These are phyloP conservation scores for Megathymus violae DNA, from an alignment of 1,140 invertebrate genomes.

Conservation along the genomic window DNA sequence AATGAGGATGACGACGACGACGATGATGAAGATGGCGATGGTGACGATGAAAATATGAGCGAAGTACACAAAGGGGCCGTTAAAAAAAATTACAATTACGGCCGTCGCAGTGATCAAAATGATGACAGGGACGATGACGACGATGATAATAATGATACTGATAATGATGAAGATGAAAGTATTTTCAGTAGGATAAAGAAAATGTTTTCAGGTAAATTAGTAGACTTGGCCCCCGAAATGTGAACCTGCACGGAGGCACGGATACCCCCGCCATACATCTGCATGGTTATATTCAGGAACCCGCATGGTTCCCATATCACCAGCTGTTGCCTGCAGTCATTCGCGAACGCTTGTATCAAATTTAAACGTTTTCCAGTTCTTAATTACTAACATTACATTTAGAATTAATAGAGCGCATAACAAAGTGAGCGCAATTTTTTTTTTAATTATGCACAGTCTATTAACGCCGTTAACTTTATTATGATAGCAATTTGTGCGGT, in stretches of 20 bases:
- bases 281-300: slow-evolving; percentile 75
- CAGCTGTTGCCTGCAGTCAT: slow-evolving; percentile 83
- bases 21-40: slow-evolving; percentile 80
- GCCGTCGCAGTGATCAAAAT: slow-evolving; percentile 47
- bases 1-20: slow-evolving; percentile 83
- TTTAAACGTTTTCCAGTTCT: slow-evolving; percentile 75
- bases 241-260: slow-evolving; percentile 73
- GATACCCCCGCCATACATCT: slow-evolving; percentile 76
- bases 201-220: slow-evolving; percentile 82
- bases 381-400: slow-evolving; percentile 80
- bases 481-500: slow-evolving; percentile 66
- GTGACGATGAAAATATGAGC: slow-evolving; percentile 57
- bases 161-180: slow-evolving; percentile 84
- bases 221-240: slow-evolving; percentile 69
- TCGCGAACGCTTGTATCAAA: slow-evolving; percentile 76
- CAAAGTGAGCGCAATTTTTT: slow-evolving; percentile 55
- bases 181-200: slow-evolving; percentile 79
- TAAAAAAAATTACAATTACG: slow-evolving; percentile 46
- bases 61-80: slow-evolving; percentile 50
- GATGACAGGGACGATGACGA: slow-evolving; percentile 44
- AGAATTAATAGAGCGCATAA: slow-evolving; percentile 71
- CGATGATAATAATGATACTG: slow-evolving; percentile 82
- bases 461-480: slow-evolving; percentile 77
- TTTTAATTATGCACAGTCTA: slow-evolving; percentile 70
- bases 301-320: slow-evolving; percentile 74